A percentile compares a stretch with the other conserved stretches of the same genome.
Evolutionary conservation across 1,140 invertebrate genomes (phyloP).

Genomic region (Scaptomyza hsui): DNA sequence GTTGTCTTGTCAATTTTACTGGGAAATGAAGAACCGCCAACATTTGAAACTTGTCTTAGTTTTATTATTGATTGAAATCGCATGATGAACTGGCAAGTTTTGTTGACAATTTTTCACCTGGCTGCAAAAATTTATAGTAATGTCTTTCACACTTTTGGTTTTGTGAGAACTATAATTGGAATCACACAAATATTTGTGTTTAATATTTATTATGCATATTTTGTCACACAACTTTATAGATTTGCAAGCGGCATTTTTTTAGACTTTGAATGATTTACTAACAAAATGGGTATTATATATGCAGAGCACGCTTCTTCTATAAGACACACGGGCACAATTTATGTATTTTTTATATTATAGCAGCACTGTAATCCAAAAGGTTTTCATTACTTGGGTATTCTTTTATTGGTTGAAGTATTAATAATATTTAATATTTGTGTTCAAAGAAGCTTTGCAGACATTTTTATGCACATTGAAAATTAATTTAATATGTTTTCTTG

Average conservation of each 20-base stretch:
- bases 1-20: constrained; percentile 53
- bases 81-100: constrained; percentile 23
- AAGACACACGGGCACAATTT: constrained; percentile 2
- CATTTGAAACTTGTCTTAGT: constrained; percentile 54
- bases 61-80: constrained; percentile 50
- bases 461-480: constrained; percentile 12
- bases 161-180: constrained; percentile 24
- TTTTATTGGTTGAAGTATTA: neutral
- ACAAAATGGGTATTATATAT: neutral
- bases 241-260: neutral
- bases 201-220: constrained; percentile 22
- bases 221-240: constrained; percentile 7
- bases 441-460: constrained; percentile 6
- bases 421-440: neutral
- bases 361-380: neutral
- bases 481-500: constrained; percentile 15
- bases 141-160: constrained; percentile 1
- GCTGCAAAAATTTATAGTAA: constrained; percentile 14
- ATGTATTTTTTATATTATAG: neutral
- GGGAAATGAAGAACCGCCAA: constrained; percentile 42
- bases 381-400: neutral
- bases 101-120: constrained; percentile 25
- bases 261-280: constrained; percentile 11
- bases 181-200: neutral
- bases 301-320: constrained; percentile 10